Evolutionary conservation across 2,888 invertebrate genomes (phyloP), one percentile per base, ranked within the genome.

Genomic region (Synergus itoensis): DNA sequence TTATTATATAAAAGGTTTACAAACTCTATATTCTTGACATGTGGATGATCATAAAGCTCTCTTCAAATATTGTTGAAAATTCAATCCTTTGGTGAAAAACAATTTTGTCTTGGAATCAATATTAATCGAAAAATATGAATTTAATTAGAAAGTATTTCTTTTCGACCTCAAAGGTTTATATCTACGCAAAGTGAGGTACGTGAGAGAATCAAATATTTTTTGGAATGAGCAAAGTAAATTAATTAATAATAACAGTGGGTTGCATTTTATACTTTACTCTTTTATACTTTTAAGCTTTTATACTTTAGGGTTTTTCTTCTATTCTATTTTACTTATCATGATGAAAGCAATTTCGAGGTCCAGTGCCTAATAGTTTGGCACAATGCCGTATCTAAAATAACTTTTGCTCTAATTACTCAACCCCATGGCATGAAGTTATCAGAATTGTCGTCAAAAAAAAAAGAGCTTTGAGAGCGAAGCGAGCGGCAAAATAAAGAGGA

Each of bases 401-500:
- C 53, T 73, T 73, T 73, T 73, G 21, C 81, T 77, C 82, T 83
- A 83, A 83, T 83, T 82, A 83, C 80, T 80, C 81, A 80, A 48
- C 76, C 43, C 57, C 76, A 73, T 60, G 69, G 78, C 78, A 79
- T 77, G 60, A 64, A 80, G 80, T 82, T 82, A 83, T 81, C 78
- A 80, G 79, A 82, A 80, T 83, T 83, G 81, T 79, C 79, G 45
- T 62, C 65, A 28, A 28, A 81, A 81, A 80, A 80, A 80, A 78
- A 83, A 81, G 64, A 79, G 80, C 81, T 83, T 80, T 76, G 65
- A 64, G 79, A 79, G 65, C 78, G 53, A 80, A 84, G 80, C 73
- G 64, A 57, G 76, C 77, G 77, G 82, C 73, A 67, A 84, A 81
- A 82, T 83, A 79, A 82, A 67, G 81, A 40, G 83, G 84, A 86